A percentile compares a stretch with the other conserved stretches of the same genome.
Conservation (phyloP, 2,888 invertebrate species). For the Chrysolina haemoptera region DNA sequence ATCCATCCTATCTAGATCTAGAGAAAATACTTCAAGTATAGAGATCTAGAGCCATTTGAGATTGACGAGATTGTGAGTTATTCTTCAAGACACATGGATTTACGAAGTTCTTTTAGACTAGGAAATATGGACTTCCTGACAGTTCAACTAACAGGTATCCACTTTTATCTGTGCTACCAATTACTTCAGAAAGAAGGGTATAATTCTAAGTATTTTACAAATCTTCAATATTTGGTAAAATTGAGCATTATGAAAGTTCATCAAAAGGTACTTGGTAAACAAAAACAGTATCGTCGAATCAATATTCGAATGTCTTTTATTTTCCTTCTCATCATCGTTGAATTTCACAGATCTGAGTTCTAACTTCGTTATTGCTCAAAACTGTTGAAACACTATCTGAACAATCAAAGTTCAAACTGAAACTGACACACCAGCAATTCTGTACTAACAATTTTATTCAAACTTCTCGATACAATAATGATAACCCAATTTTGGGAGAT, state of each 20-base stretch:
- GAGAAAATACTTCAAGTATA: conserved; percentile 5
- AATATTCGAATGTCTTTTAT: conserved; percentile 13
- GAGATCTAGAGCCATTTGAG: neutral
- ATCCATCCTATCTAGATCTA: neutral
- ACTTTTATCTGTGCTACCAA: neutral
- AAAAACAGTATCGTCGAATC: neutral
- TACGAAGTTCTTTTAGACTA: neutral
- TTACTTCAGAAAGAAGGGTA: neutral
- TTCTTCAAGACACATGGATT: too few species aligned
- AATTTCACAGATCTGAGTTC: neutral
- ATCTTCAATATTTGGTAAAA: conserved; percentile 5
- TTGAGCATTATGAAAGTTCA: conserved; percentile 16
- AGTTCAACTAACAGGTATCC: too few species aligned
- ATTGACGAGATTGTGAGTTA: neutral
- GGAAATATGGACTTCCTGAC: too few species aligned
- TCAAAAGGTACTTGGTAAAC: conserved; percentile 14
- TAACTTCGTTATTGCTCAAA: neutral
- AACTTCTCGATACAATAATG: neutral
- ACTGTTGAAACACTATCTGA: neutral
- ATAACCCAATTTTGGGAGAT: neutral
- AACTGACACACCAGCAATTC: conserved; percentile 10
- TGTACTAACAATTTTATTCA: neutral
- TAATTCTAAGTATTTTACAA: neutral
- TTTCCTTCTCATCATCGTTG: neutral
- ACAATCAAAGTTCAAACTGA: neutral